These are phyloP conservation scores for Bucco capensis DNA, from an alignment of 2,113 vertebrate species.

Conservation along the genomic window DNA sequence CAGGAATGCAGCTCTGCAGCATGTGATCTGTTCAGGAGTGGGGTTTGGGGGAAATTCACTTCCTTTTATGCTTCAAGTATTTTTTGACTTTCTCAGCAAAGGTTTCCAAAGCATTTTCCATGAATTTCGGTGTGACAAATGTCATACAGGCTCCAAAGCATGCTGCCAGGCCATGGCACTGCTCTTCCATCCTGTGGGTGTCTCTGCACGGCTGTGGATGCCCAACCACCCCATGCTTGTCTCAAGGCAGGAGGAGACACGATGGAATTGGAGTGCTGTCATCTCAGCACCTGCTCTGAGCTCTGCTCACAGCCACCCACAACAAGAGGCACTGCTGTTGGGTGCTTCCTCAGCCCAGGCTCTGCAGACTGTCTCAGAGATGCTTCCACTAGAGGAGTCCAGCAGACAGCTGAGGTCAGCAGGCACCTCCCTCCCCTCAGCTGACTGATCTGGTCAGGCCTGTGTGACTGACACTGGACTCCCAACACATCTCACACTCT, in stretches of 20 bases:
- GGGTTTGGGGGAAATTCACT: background rate
- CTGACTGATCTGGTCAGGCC: fast-evolving
- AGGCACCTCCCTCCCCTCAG: too few species aligned
- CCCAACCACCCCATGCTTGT: background rate
- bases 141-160: background rate
- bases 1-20: background rate
- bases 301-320: background rate
- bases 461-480: fast-evolving
- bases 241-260: background rate
- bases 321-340: background rate
- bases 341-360: background rate
- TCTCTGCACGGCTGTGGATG: background rate
- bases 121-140: background rate
- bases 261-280: background rate
- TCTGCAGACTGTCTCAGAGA: fast-evolving
- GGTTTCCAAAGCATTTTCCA: background rate
- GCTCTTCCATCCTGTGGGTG: background rate
- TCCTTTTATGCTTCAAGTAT: background rate
- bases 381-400: background rate
- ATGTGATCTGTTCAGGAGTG: background rate
- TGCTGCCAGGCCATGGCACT: background rate
- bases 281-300: background rate
- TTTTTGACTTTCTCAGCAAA: background rate
- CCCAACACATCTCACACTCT: background rate
- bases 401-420: background rate